Percentiles rank a stretch among this genome's conserved stretches.
Evolutionary conservation across 2,797 vertebrate species (phyloP).

Genomic region (Craterocephalus amniculus): DNA sequence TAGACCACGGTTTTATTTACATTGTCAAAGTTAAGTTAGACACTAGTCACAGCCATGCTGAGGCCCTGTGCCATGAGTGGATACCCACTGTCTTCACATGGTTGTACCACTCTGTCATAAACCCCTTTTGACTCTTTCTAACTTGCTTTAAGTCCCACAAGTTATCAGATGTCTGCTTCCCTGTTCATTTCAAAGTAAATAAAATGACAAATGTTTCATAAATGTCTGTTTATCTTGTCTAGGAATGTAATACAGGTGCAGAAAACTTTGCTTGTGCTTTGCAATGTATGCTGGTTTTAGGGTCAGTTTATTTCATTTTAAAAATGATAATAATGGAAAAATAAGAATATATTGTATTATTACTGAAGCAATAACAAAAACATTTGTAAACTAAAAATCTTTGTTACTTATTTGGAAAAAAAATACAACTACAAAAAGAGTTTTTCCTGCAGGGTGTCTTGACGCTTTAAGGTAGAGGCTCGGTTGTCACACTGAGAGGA

Average conservation of each 20-base stretch:
- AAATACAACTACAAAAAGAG: too few species aligned
- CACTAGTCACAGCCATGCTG: constrained; percentile 52
- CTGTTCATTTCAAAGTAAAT: neutral
- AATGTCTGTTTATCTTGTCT: neutral
- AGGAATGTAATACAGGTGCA: neutral
- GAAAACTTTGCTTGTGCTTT: neutral
- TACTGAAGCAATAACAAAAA: too few species aligned
- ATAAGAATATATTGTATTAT: neutral
- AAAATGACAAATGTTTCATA: neutral
- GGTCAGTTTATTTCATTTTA: neutral
- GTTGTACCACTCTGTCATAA: constrained; percentile 25
- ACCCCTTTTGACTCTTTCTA: constrained; percentile 29
- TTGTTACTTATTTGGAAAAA: too few species aligned
- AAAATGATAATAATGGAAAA: neutral
- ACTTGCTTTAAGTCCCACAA: constrained; percentile 32
- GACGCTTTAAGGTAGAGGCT: too few species aligned
- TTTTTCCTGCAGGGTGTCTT: too few species aligned
- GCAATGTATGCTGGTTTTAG: too few species aligned
- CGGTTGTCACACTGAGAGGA: too few species aligned
- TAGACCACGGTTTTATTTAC: constrained; percentile 39
- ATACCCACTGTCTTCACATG: constrained; percentile 37
- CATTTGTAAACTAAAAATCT: too few species aligned
- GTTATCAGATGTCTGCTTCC: constrained; percentile 7
- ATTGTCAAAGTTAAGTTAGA: constrained; percentile 51
- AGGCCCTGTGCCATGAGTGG: constrained; percentile 30